Conservation (phyloP, 1,140 invertebrate genomes). For the Melipona quadrifasciata region DNA sequence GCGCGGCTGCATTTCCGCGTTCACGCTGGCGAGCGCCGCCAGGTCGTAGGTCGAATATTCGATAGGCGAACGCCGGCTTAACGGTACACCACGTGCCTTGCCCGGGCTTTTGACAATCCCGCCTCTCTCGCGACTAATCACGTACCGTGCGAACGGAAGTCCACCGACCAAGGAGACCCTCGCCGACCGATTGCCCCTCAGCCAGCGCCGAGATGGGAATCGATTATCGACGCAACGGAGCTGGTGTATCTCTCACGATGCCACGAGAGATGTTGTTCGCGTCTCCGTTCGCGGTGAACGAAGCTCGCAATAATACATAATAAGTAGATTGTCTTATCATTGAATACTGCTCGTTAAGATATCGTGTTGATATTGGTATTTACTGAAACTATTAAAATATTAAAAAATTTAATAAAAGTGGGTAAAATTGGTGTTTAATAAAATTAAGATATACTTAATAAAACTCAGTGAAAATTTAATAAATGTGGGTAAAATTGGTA, state of each 20-base stretch:
- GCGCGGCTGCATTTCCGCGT: slow-evolving; percentile 61
- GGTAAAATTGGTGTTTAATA: no score
- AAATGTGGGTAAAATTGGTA: no score
- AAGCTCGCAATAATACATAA: not conserved
- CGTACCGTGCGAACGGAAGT: slow-evolving; percentile 49
- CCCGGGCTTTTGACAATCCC: slow-evolving; percentile 65
- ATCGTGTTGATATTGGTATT: no score
- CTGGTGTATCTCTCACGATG: not conserved
- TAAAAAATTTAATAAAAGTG: no score
- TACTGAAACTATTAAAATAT: no score
- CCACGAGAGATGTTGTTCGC: not conserved
- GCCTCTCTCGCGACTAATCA: slow-evolving; percentile 52
- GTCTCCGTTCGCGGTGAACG: not conserved
- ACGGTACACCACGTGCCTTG: slow-evolving; percentile 65
- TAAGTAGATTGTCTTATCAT: no score
- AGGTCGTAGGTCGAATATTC: slow-evolving; percentile 68
- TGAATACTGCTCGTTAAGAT: no score
- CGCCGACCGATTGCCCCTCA: not conserved
- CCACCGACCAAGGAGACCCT: not conserved
- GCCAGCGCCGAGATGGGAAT: not conserved
- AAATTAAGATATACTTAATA: no score
- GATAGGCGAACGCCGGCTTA: slow-evolving; percentile 65
- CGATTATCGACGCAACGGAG: not conserved
- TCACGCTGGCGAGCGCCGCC: slow-evolving; percentile 58
- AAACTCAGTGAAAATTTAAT: no score